Conservation (phyloP, 2,888 invertebrate species). For the Perithous albicinctus region DNA sequence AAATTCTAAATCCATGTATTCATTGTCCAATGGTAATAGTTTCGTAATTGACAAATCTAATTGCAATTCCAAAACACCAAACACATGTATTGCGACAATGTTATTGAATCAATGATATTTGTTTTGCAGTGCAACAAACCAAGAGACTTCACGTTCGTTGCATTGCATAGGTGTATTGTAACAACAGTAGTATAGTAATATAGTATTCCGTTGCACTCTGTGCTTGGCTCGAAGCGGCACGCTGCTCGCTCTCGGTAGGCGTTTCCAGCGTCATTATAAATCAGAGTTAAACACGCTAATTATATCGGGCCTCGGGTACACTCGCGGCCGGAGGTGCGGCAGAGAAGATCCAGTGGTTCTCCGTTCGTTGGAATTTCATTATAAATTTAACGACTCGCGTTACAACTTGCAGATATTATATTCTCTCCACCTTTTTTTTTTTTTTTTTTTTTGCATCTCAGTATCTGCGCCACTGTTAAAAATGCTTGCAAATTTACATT, state of each 20-base stretch:
- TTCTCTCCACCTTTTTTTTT: background rate
- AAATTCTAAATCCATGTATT: no score
- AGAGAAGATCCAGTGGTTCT: conserved; percentile 70
- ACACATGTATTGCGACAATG: background rate
- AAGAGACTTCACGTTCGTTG: conserved; percentile 45
- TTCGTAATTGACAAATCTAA: no score
- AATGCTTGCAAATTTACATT: no score
- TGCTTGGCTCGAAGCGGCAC: conserved; percentile 51
- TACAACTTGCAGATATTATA: background rate
- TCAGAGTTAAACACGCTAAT: conserved; percentile 82
- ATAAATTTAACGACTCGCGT: conserved; percentile 3
- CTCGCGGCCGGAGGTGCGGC: conserved; percentile 65
- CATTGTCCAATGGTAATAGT: no score
- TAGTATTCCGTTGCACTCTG: conserved; percentile 40
- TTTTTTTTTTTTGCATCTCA: no score
- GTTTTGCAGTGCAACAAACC: background rate
- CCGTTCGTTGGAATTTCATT: conserved; percentile 33
- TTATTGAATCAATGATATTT: background rate
- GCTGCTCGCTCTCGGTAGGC: conserved; percentile 74
- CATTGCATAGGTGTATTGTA: conserved; percentile 63
- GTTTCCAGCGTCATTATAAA: conserved; percentile 82
- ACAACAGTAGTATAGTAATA: conserved; percentile 44
- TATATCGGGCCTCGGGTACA: conserved; percentile 77
- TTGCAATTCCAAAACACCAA: no score
- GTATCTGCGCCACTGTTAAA: no score